These are phyloP conservation scores for Andricus grossulariae DNA, from an alignment of 1,140 invertebrate species.

Conservation along the genomic window DNA sequence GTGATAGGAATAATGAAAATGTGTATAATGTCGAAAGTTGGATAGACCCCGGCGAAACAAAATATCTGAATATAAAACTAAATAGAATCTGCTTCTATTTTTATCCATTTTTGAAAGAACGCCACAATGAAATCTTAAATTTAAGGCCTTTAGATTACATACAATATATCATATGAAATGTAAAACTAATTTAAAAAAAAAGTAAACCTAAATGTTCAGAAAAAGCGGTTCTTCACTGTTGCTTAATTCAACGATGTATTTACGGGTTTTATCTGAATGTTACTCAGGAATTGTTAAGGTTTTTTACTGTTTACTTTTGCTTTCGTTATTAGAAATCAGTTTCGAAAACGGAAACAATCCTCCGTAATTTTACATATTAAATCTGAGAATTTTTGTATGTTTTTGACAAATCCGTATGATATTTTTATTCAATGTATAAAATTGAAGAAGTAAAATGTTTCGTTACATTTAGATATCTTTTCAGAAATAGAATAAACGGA, in stretches of 20 bases:
- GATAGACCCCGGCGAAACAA: too few species aligned
- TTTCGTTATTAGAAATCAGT: neutral
- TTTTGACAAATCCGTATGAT: neutral
- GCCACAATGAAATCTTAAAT: too few species aligned
- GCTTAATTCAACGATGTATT: conserved; percentile 8
- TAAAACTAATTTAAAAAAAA: neutral
- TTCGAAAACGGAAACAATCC: neutral
- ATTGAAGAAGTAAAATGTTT: neutral
- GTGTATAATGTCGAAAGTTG: too few species aligned
- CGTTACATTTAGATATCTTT: conserved; percentile 27
- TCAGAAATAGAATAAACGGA: neutral
- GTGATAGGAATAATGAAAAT: too few species aligned
- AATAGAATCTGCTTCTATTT: too few species aligned
- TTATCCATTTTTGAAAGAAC: too few species aligned
- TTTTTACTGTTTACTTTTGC: neutral
- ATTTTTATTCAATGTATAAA: neutral
- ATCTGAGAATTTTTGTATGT: neutral
- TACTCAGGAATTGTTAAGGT: neutral
- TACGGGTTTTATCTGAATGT: neutral
- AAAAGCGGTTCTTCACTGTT: neutral
- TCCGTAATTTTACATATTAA: neutral
- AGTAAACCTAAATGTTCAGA: neutral
- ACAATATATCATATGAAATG: neutral
- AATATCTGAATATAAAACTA: too few species aligned
- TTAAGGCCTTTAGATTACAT: too few species aligned